Evolutionary conservation across 2,888 invertebrate species (phyloP).

Genomic region (Julus scandinavius): DNA sequence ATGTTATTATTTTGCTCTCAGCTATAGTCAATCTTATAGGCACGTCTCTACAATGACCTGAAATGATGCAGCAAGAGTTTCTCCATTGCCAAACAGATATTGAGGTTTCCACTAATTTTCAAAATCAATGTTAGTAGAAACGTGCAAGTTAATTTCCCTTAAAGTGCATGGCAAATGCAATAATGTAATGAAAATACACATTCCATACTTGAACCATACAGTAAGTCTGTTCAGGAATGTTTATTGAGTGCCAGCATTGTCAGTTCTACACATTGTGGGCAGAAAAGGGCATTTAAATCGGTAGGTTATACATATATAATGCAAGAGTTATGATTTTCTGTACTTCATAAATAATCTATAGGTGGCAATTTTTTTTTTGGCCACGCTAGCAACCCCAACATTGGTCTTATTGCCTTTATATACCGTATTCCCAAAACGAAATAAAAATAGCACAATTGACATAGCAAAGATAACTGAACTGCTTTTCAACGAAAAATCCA

Average conservation of each 20-base stretch:
- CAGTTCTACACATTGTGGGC: background rate
- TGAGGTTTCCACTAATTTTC: background rate
- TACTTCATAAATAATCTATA: background rate
- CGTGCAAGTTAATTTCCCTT: background rate
- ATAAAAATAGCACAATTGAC: background rate
- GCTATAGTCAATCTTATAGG: no score
- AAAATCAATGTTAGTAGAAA: background rate
- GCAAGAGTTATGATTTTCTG: background rate
- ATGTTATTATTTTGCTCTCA: no score
- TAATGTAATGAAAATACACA: background rate
- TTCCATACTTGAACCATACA: background rate
- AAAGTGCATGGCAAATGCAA: background rate
- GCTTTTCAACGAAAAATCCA: background rate
- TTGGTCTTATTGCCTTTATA: no score
- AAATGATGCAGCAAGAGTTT: background rate
- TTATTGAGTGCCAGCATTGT: background rate
- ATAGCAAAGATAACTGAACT: background rate
- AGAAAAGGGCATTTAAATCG: background rate
- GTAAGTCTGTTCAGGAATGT: background rate
- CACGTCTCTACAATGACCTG: background rate
- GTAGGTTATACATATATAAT: background rate
- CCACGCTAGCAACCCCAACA: background rate
- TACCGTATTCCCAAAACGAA: background rate
- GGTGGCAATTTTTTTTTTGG: no score
- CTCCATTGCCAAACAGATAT: background rate